Conservation (phyloP, 2,888 invertebrate genomes). For the Mycalesis mineus region DNA sequence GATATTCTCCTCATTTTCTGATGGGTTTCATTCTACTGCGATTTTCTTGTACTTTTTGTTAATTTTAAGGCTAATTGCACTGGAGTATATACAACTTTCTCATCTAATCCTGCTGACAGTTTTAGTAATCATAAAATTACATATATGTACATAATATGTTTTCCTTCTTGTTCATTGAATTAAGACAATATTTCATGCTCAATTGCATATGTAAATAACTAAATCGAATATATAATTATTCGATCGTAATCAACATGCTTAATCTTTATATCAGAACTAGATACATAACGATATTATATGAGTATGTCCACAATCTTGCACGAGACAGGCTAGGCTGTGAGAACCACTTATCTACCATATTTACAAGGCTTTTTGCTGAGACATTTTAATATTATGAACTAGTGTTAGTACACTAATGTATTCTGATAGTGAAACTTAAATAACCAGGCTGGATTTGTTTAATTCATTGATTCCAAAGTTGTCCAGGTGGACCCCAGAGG, state of each 20-base stretch:
- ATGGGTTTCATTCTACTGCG: too few relatives aligned
- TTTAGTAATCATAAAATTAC: too few relatives aligned
- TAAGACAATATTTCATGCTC: background rate
- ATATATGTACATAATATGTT: too few relatives aligned
- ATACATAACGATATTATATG: slow-evolving; percentile 18
- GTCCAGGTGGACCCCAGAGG: too few relatives aligned
- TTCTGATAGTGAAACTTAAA: background rate
- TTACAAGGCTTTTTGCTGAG: slow-evolving; percentile 20
- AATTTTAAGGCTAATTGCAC: too few relatives aligned
- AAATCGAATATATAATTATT: slow-evolving; percentile 1
- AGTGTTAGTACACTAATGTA: background rate
- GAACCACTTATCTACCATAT: slow-evolving; percentile 22
- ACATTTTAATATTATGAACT: slow-evolving; percentile 10
- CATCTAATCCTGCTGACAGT: too few relatives aligned
- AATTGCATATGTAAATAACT: background rate
- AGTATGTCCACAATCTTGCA: slow-evolving; percentile 16
- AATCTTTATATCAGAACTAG: slow-evolving; percentile 13
- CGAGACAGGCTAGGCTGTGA: slow-evolving; percentile 24
- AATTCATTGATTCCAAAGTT: too few relatives aligned
- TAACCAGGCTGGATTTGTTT: background rate
- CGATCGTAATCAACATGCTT: slow-evolving; percentile 13
- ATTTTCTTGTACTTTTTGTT: too few relatives aligned
- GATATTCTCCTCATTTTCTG: too few relatives aligned
- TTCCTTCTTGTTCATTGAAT: too few relatives aligned
- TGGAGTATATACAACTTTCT: too few relatives aligned